Evolutionary conservation across 2,113 vertebrate species (phyloP), one percentile per base, ranked within the genome.

Genomic region (human (Homo sapiens)): DNA sequence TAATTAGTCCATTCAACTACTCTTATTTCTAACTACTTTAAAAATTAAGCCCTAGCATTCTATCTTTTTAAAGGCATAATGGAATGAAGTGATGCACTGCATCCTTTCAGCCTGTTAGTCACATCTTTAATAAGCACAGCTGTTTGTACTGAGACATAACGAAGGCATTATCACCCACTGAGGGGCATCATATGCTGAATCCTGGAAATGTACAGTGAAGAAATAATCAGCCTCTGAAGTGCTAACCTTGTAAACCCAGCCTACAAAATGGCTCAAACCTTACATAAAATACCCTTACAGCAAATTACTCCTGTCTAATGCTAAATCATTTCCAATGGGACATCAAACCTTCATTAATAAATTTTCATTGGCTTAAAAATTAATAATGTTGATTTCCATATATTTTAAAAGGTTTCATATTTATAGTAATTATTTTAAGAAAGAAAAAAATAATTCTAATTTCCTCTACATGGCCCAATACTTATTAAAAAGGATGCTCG

Each of bases 291-390:
- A 50, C 96, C 73, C 45, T 96, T 82, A 96, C 4, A 96, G 27
- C 66, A 30, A 76, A 87, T 92, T 16, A 78, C 48, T 95, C 87
- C 78, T 48, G 57, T 94, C 96, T 27, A n/a, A 43, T 90, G 89
- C 92, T 95, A 95, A 97, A 82, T 38, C 85, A 52, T 94, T 97
- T 97, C 95, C 73, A 97, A 11, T 82, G 89, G 94, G 64, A 91
- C 91, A 35, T 76, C 68, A 94, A 92, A 80, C 30, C 70, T 97
- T 93, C 64, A 93, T 93, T 59, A 97, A 97, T 43, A 38, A 43
- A 96, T 80, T 84, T 92, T 72, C 61, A 93, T 43, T 84, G 86
- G 6, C 23, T 97, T 43, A 17, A 97, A 98, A 98, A 95, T 95
- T 72, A 45, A 94, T 82, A 96, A 96, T 75, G 59, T 88, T 95